phyloP scores from a whole-genome alignment of 1,140 invertebrate genomes.

The Drosophila burlai region DNA sequence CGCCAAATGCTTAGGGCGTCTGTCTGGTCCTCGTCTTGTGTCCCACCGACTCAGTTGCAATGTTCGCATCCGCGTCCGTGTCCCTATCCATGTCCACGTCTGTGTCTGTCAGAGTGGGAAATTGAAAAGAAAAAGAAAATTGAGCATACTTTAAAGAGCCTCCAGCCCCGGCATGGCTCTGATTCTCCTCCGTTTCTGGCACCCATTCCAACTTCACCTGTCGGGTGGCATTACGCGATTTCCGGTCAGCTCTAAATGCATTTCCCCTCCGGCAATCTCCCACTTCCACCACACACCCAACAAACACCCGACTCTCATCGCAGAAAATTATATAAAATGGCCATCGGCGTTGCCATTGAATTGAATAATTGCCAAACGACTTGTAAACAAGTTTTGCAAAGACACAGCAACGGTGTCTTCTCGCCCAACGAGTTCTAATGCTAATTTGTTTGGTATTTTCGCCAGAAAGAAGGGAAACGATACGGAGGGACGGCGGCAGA shows the following conservation, averaged over 20 bases:
- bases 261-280: constrained; percentile 18
- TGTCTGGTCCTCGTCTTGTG: constrained; percentile 20
- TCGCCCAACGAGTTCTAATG: constrained; percentile 47
- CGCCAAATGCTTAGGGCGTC: constrained; percentile 49
- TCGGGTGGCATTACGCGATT: constrained; percentile 49
- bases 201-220: constrained; percentile 9
- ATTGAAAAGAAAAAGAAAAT: constrained; percentile 71
- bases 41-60: not conserved
- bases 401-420: constrained; percentile 28
- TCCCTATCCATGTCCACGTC: constrained; percentile 2
- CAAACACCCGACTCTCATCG: constrained; percentile 4
- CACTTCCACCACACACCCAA: not conserved
- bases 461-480: constrained; percentile 4
- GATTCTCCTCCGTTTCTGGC: not conserved
- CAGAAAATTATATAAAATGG: constrained; percentile 60
- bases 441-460: constrained; percentile 62
- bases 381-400: constrained; percentile 67
- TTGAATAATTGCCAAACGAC: constrained; percentile 78
- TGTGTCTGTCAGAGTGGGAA: constrained; percentile 64
- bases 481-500: not conserved
- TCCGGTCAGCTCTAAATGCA: constrained; percentile 59
- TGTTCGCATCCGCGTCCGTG: constrained; percentile 29
- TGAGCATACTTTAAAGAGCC: constrained; percentile 62
- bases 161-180: not conserved
- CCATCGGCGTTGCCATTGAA: constrained; percentile 59